phyloP scores from a whole-genome alignment of 2,113 vertebrate genomes.

The Tor tambroides region DNA sequence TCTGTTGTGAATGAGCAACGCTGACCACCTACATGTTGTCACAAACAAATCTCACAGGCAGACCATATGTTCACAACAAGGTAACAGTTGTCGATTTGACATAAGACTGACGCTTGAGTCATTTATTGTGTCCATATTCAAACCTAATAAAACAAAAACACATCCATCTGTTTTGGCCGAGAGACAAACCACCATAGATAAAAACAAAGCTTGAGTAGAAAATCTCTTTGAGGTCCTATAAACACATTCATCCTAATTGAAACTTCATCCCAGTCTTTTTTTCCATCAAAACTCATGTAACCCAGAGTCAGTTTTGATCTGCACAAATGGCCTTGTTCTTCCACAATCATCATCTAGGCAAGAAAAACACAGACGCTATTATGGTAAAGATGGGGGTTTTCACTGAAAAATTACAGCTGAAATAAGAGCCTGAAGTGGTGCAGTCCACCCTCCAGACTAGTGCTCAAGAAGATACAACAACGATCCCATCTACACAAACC shows the following conservation, averaged over 20 bases:
- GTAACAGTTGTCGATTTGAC: neutral
- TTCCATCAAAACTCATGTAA: neutral
- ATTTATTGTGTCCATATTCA: neutral
- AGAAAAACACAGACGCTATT: slow-evolving; percentile 38
- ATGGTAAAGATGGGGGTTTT: slow-evolving; percentile 24
- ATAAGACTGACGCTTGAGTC: neutral
- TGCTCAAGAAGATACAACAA: neutral
- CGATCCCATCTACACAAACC: neutral
- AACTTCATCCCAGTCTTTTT: neutral
- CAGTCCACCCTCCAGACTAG: neutral
- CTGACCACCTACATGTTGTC: neutral
- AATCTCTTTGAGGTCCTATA: neutral
- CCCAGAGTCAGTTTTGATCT: slow-evolving; percentile 20
- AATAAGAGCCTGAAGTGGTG: slow-evolving; percentile 33
- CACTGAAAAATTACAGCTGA: slow-evolving; percentile 36
- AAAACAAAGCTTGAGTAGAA: neutral
- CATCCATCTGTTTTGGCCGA: slow-evolving; percentile 15
- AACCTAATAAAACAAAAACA: neutral
- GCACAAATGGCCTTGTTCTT: slow-evolving; percentile 19
- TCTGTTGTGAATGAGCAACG: neutral
- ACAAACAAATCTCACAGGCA: neutral
- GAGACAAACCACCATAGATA: neutral
- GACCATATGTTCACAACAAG: neutral
- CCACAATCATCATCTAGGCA: slow-evolving; percentile 28
- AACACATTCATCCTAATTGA: neutral